phyloP scores from a whole-genome alignment of 2,113 vertebrate species.

The Amazona guildingii region DNA sequence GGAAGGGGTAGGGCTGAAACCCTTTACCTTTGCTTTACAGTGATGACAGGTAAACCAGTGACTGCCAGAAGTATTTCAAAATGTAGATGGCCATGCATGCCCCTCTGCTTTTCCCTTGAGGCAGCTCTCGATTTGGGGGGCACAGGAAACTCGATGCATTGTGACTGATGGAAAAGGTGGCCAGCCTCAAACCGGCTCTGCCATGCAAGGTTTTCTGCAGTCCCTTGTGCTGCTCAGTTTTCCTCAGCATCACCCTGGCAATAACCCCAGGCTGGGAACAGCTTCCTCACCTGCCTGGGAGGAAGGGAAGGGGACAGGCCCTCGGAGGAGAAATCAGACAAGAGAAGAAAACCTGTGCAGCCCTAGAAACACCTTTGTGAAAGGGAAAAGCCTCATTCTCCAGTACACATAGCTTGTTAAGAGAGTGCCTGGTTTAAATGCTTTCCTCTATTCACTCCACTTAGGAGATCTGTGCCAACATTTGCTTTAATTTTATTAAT shows the following conservation, averaged over 20 bases:
- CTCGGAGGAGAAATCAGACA: not conserved
- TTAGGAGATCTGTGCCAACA: not conserved
- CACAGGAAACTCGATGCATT: not conserved
- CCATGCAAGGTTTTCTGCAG: not conserved
- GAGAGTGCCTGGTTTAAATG: not conserved
- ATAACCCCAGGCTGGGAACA: not conserved
- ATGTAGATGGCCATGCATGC: not conserved
- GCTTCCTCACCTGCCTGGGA: not conserved
- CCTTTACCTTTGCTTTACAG: not conserved
- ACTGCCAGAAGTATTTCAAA: not conserved
- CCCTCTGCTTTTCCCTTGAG: not conserved
- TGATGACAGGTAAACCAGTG: not conserved
- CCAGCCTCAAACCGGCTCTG: not conserved
- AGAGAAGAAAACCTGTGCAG: not conserved
- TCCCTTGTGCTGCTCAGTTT: not conserved
- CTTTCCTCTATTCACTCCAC: not conserved
- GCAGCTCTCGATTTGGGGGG: not conserved
- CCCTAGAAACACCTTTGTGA: not conserved
- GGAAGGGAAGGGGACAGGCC: not conserved
- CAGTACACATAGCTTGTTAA: not conserved
- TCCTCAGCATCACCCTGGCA: not conserved
- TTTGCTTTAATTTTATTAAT: conserved; percentile 53
- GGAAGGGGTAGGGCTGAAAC: not conserved
- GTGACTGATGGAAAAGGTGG: not conserved
- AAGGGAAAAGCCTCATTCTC: not conserved